Evolutionary conservation across 2,888 invertebrate genomes (phyloP).

Genomic region (Linnaemya vulpina): DNA sequence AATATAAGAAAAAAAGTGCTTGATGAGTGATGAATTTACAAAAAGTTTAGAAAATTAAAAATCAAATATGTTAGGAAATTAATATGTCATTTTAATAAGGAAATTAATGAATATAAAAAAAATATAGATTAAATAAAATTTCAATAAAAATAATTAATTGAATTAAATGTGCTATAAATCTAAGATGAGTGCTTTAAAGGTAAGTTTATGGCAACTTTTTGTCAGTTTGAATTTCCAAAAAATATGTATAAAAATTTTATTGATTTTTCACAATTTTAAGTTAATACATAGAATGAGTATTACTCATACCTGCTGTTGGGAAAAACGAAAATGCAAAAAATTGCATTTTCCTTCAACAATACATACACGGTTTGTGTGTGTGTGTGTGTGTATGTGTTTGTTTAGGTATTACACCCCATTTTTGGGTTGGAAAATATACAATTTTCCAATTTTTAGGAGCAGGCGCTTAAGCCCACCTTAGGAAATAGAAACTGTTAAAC

Average conservation of each 20-base stretch:
- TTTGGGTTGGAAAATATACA: slow-evolving; percentile 53
- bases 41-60: neutral
- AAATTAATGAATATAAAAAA: neutral
- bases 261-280: slow-evolving; percentile 70
- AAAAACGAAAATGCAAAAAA: slow-evolving; percentile 57
- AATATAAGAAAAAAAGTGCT: neutral
- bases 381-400: too few species aligned
- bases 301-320: slow-evolving; percentile 55
- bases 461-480: slow-evolving; percentile 68
- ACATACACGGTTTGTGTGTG: slow-evolving; percentile 3
- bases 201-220: slow-evolving; percentile 39
- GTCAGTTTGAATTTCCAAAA: slow-evolving; percentile 14
- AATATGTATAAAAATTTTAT: slow-evolving; percentile 60
- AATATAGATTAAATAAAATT: neutral
- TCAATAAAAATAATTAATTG: neutral
- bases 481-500: slow-evolving; percentile 14
- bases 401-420: slow-evolving; percentile 46
- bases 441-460: slow-evolving; percentile 72
- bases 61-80: neutral
- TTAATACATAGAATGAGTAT: slow-evolving; percentile 49
- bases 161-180: slow-evolving; percentile 14
- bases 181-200: slow-evolving; percentile 71
- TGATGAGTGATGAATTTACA: neutral
- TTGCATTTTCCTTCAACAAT: slow-evolving; percentile 50
- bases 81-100: neutral